phyloP scores from a whole-genome alignment of 1,140 invertebrate genomes.

The Conopomorpha cramerella region DNA sequence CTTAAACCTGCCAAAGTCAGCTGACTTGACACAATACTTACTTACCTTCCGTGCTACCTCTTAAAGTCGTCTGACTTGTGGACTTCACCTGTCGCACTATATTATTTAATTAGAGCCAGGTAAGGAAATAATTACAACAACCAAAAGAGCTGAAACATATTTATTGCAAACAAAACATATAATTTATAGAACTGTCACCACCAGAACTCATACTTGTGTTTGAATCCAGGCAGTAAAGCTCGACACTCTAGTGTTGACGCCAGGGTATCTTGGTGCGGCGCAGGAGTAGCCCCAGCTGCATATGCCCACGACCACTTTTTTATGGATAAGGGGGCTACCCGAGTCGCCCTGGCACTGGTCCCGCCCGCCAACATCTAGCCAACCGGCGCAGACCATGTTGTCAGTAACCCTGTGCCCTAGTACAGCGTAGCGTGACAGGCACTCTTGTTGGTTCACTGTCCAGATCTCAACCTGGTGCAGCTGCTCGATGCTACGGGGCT shows the following conservation, averaged over 20 bases:
- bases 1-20: too few species aligned
- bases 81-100: too few species aligned
- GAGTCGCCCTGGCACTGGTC: constrained; percentile 54
- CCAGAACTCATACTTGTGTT: too few species aligned
- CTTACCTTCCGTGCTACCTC: too few species aligned
- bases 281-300: constrained; percentile 61
- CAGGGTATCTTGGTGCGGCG: constrained; percentile 42
- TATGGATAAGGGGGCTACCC: constrained; percentile 63
- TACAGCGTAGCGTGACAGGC: constrained; percentile 6
- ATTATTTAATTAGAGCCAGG: too few species aligned
- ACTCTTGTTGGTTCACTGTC: constrained; percentile 10
- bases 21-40: too few species aligned
- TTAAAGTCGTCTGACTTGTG: too few species aligned
- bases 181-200: too few species aligned
- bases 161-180: too few species aligned
- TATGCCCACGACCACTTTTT: constrained; percentile 51
- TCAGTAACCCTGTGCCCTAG: constrained; percentile 3
- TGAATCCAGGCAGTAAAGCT: constrained; percentile 13
- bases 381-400: constrained; percentile 15
- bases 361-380: constrained; percentile 10
- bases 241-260: constrained; percentile 48
- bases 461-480: constrained; percentile 9
- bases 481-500: not conserved
- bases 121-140: too few species aligned
- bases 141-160: too few species aligned